Base-by-base conservation (phyloP, 2,888 invertebrate genomes). In the Chloroclysta siterata region DNA sequence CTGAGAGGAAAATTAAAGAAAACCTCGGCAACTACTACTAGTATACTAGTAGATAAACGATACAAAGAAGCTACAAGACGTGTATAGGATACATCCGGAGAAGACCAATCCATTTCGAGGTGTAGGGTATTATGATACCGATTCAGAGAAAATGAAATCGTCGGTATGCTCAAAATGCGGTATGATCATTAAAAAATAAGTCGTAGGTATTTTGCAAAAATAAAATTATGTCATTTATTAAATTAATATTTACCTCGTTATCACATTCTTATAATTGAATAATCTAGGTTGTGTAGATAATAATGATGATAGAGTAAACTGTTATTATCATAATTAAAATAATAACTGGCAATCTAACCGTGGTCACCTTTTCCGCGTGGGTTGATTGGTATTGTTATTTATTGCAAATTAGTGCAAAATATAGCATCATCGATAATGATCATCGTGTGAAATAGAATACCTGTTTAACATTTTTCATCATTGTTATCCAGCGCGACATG, bases 311-410 rank as follows among this genome's bases (percentile, higher is more conserved):
- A 54, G 33, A 61, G 63, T 63, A 53, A 61, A 59, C 55, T 66
- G 60, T 70, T 56, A 69, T 70, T 70, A 72, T 41, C 50, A 53
- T 68, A 65, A 72, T 70, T 72, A 65, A 68, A 68, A 68, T 70
- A 70, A 72, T 70, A 66, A 65, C 68, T 53, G 57, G 63, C 54
- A 66, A 69, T 68, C 60, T 65, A 47, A 61, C 53, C 53, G 62
- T 50, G 56, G 60, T 57, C 53, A 70, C 69, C 74, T 81, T 80
- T 83, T 82, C 80, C 82, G 83, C 77, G 79, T 81, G 75, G 81
- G 78, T 66, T 56, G 55, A 68, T 69, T 66, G 62, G 62, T 68
- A 71, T 71, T 68, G 69, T 53, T 68, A 60, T 74, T 64, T 61
- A 72, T 72, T 71, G 66, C 62, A 67, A 65, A 63, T 64, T 60